Base-by-base conservation (phyloP, 2,888 invertebrate species). In the Endotricha flammealis region DNA sequence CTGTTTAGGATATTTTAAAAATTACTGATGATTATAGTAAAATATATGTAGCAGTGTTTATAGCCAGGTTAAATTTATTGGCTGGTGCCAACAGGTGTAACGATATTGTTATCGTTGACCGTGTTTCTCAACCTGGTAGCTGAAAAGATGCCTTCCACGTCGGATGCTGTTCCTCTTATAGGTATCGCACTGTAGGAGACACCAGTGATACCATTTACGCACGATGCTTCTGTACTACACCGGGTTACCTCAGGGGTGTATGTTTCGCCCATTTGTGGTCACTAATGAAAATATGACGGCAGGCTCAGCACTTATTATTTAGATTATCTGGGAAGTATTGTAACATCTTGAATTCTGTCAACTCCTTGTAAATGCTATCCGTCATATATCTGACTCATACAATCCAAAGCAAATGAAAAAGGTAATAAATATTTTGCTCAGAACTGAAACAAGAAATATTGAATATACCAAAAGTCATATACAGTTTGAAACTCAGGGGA, bases 111-210 rank as follows among this genome's bases (percentile, higher is more conserved):
- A 87, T 97, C 97, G 86, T 92, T 97, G 91, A 97, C 96, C 89
- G 97, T 97, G 87, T 97, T 97, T 91, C 93, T 97, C 89, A 95
- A 97, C 90, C 93, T 97, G 90, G 96, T 98, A 77, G 96, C 96
- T 63, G 97, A 97, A 92, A 96, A 96, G 88, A 94, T 97, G 92
- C 97, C 96, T 82, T 92, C 92, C 57, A 91, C 93, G 67, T 93
- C 93, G 83, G 93, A 93, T 82, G 93, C 93, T 82, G 92, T 93
- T 81, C 93, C 93, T 80, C 89, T 93, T 80, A 92, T 93, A 92
- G 93, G 93, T 93, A 91, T 75, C 57, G 45, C 51, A 60, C 44
- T 42, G 38, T 62, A 61, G 60, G 53, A 50, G 16, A 43, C 47
- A 49, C 32, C 28, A 39, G 30, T 31, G 30, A 31, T 40, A 38